A percentile compares a stretch with the other conserved stretches of the same genome.
phyloP scores from a whole-genome alignment of 53 echinoderm and acorn worm species.

The Antedon mediterranea region DNA sequence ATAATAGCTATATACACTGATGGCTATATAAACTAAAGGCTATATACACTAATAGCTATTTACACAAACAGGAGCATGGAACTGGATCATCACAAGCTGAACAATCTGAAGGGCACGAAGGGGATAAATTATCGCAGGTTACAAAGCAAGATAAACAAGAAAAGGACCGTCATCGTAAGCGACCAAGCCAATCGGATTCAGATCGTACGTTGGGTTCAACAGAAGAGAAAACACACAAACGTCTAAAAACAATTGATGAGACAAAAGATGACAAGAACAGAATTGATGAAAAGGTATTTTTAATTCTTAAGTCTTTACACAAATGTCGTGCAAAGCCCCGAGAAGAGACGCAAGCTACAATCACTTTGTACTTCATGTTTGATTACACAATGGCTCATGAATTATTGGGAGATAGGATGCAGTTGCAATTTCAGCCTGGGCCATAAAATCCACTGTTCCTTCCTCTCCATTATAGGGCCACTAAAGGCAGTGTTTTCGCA shows the following conservation, averaged over 20 bases:
- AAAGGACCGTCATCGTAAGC: slow-evolving; percentile 32
- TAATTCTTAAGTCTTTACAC: no score
- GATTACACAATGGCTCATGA: no score
- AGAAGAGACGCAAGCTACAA: no score
- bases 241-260: slow-evolving; percentile 62
- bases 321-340: no score
- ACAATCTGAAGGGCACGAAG: slow-evolving; percentile 75
- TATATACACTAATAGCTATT: no score
- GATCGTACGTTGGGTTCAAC: slow-evolving; percentile 74
- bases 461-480: no score
- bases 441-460: no score
- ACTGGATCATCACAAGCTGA: slow-evolving; percentile 60
- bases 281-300: slow-evolving; percentile 11
- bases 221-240: slow-evolving; percentile 53
- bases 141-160: slow-evolving; percentile 30
- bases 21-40: no score
- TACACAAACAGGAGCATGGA: slow-evolving; percentile 37
- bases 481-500: no score
- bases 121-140: slow-evolving; percentile 50
- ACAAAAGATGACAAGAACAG: slow-evolving; percentile 13
- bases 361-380: no score
- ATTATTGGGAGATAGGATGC: no score
- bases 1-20: background rate
- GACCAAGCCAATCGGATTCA: slow-evolving; percentile 65
- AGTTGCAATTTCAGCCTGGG: no score